Percentiles rank a stretch among this genome's conserved stretches.
phyloP scores from a whole-genome alignment of 2,888 invertebrate genomes.

The Patella caerulea region DNA sequence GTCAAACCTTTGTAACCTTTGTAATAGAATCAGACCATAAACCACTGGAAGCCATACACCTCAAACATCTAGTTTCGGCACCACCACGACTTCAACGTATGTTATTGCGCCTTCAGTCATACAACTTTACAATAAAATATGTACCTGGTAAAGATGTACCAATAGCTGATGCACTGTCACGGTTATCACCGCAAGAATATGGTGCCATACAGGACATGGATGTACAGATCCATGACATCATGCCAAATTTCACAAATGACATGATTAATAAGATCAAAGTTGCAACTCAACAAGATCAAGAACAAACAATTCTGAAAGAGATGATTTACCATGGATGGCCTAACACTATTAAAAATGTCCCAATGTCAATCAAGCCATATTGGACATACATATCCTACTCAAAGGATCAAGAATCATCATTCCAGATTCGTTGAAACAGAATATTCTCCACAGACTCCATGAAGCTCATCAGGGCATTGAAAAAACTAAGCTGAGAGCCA shows the following conservation, averaged over 20 bases:
- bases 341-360: slow-evolving; percentile 6
- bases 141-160: slow-evolving; percentile 35
- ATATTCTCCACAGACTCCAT: slow-evolving; percentile 19
- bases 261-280: slow-evolving; percentile 1
- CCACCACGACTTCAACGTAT: slow-evolving; percentile 34
- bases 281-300: slow-evolving; percentile 15
- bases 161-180: slow-evolving; percentile 35
- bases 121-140: slow-evolving; percentile 30
- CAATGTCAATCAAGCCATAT: slow-evolving; percentile 13
- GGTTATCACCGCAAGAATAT: background rate
- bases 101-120: slow-evolving; percentile 34
- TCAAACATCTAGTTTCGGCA: slow-evolving; percentile 27
- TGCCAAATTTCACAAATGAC: slow-evolving; percentile 1
- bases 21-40: slow-evolving; percentile 37
- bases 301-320: slow-evolving; percentile 17
- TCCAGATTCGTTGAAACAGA: background rate
- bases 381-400: slow-evolving; percentile 26
- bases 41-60: slow-evolving; percentile 20
- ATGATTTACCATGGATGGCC: slow-evolving; percentile 29
- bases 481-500: slow-evolving; percentile 14
- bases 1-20: no score
- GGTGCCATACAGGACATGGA: background rate
- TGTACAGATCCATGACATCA: background rate
- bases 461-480: slow-evolving; percentile 10
- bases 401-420: slow-evolving; percentile 11